Evolutionary conservation across 2,888 invertebrate genomes (phyloP).

Genomic region (Standfussiana lucernea): DNA sequence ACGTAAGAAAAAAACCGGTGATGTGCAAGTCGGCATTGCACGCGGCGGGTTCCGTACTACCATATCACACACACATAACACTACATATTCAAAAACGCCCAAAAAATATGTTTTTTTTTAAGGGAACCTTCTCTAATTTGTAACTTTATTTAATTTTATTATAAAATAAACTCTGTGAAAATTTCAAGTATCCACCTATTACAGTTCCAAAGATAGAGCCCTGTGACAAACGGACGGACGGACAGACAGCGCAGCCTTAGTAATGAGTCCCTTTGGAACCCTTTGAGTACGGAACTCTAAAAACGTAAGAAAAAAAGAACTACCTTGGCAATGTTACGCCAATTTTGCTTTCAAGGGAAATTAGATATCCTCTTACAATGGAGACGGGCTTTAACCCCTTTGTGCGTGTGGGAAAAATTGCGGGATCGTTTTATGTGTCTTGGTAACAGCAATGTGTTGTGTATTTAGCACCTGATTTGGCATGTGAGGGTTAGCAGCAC

Average conservation of each 20-base stretch:
- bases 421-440: constrained; percentile 74
- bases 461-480: constrained; percentile 72
- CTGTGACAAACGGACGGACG: neutral
- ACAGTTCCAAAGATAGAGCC: neutral
- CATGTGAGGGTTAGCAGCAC: constrained; percentile 62
- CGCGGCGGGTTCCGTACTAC: neutral
- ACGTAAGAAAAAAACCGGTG: constrained; percentile 54
- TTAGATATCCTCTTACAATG: constrained; percentile 89
- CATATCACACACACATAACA: neutral
- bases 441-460: constrained; percentile 71
- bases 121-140: too few relatives aligned
- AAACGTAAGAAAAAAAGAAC: constrained; percentile 66
- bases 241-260: neutral
- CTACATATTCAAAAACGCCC: neutral
- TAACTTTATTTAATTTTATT: neutral
- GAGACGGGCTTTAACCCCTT: constrained; percentile 84
- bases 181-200: neutral
- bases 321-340: constrained; percentile 88
- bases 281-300: neutral
- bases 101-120: neutral
- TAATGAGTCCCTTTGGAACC: neutral
- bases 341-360: constrained; percentile 90
- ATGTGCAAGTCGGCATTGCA: neutral
- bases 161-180: neutral
- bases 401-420: constrained; percentile 87